These are phyloP conservation scores for Vidua chalybeata DNA, from an alignment of 2,113 vertebrate genomes.

Conservation along the genomic window DNA sequence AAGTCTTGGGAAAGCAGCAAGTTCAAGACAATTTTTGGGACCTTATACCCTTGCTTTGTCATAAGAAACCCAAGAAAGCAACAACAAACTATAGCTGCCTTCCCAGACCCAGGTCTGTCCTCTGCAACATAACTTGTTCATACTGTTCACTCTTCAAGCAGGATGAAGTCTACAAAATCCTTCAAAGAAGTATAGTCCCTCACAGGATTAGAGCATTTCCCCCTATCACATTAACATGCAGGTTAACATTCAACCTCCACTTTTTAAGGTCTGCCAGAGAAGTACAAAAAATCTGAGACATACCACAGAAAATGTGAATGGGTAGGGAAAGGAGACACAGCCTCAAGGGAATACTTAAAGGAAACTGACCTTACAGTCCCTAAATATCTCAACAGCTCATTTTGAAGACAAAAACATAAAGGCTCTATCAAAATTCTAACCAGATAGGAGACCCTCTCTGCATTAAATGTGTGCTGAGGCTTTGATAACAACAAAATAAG, in stretches of 20 bases:
- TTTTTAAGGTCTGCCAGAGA: neutral
- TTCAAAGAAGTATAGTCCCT: neutral
- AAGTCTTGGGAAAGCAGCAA: constrained; percentile 27
- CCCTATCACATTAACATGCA: neutral
- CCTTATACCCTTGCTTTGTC: neutral
- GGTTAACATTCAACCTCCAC: neutral
- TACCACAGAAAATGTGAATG: neutral
- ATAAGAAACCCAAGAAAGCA: neutral
- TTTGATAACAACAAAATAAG: neutral
- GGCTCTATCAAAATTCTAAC: neutral
- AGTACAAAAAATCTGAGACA: neutral
- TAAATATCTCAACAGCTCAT: neutral
- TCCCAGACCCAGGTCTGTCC: neutral
- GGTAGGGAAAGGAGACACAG: neutral
- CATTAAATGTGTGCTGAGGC: neutral
- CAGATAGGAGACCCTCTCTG: neutral
- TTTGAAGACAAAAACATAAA: neutral
- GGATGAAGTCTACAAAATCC: neutral
- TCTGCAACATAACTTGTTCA: neutral
- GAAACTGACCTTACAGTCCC: neutral
- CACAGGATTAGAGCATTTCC: neutral
- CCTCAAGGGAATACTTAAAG: neutral
- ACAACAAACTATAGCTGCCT: neutral
- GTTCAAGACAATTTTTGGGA: neutral
- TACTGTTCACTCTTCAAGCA: neutral